Conservation (phyloP, 2,797 vertebrate species). For the Karalla daura region DNA sequence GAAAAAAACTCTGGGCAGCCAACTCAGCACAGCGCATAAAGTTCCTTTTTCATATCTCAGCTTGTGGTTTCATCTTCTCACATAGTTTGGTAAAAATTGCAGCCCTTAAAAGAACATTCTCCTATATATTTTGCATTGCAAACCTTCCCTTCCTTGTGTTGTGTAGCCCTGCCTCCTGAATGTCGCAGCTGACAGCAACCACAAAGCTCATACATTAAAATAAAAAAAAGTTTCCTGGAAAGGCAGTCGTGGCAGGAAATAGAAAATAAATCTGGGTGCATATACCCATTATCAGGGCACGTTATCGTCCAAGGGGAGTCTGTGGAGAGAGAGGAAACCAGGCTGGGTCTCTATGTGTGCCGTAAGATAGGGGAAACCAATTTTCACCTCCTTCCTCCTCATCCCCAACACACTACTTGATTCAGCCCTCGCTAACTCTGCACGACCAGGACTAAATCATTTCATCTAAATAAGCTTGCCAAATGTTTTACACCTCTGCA, state of each 20-base stretch:
- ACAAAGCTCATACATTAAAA: constrained; percentile 67
- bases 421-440: constrained; percentile 73
- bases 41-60: constrained; percentile 24
- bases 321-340: constrained; percentile 67
- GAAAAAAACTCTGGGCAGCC: constrained; percentile 27
- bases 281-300: constrained; percentile 81
- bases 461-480: constrained; percentile 84
- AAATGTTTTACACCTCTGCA: constrained; percentile 86
- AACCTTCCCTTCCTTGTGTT: constrained; percentile 44
- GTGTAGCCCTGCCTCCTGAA: constrained; percentile 52
- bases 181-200: constrained; percentile 66
- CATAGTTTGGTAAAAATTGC: constrained; percentile 37
- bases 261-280: constrained; percentile 85
- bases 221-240: constrained; percentile 68
- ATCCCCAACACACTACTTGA: constrained; percentile 69
- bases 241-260: constrained; percentile 77
- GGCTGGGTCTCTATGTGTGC: constrained; percentile 75
- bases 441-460: constrained; percentile 75
- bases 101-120: constrained; percentile 36
- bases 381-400: constrained; percentile 77
- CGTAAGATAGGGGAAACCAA: constrained; percentile 82
- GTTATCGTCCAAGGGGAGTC: constrained; percentile 75
- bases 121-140: constrained; percentile 48
- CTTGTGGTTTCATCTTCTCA: constrained; percentile 37
- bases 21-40: constrained; percentile 37